Percentiles rank a stretch among this genome's conserved stretches.
Evolutionary conservation across 1,140 invertebrate species (phyloP).

Genomic region (Drosophila elegans): DNA sequence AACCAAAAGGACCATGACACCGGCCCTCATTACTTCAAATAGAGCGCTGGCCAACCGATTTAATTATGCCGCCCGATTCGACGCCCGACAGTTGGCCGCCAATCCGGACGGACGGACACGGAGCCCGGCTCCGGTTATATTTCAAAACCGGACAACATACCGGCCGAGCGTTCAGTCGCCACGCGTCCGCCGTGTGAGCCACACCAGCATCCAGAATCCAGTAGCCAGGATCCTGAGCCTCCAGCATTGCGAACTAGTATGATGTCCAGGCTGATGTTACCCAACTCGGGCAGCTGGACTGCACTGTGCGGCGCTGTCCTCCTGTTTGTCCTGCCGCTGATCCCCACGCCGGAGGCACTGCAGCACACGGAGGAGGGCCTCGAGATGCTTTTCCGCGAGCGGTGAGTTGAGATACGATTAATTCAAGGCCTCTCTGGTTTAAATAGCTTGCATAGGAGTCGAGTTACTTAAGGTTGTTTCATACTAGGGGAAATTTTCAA

Average conservation of each 20-base stretch:
- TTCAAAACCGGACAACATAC: constrained; percentile 60
- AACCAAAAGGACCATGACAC: neutral
- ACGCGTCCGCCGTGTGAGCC: constrained; percentile 44
- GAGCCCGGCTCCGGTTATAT: constrained; percentile 53
- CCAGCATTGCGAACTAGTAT: neutral
- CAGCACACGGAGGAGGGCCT: constrained; percentile 84
- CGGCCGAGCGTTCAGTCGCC: constrained; percentile 56
- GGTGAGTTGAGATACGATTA: constrained; percentile 64
- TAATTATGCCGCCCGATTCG: constrained; percentile 66
- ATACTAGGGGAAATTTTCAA: neutral
- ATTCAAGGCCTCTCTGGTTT: neutral
- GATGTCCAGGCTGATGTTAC: constrained; percentile 6
- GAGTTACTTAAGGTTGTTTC: neutral
- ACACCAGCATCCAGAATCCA: constrained; percentile 4
- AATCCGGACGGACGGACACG: neutral
- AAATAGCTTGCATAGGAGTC: neutral
- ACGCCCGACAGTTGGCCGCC: constrained; percentile 47
- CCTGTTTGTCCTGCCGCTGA: constrained; percentile 63
- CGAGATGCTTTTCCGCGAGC: constrained; percentile 84
- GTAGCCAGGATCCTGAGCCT: neutral
- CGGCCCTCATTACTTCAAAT: constrained; percentile 75
- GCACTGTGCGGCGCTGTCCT: constrained; percentile 55
- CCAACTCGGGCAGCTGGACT: constrained; percentile 52
- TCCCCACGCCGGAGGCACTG: constrained; percentile 58
- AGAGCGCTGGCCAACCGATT: constrained; percentile 47